Percentiles rank a stretch among this genome's conserved stretches.
Evolutionary conservation across 2,888 invertebrate species (phyloP).

Genomic region (Timandra comae): DNA sequence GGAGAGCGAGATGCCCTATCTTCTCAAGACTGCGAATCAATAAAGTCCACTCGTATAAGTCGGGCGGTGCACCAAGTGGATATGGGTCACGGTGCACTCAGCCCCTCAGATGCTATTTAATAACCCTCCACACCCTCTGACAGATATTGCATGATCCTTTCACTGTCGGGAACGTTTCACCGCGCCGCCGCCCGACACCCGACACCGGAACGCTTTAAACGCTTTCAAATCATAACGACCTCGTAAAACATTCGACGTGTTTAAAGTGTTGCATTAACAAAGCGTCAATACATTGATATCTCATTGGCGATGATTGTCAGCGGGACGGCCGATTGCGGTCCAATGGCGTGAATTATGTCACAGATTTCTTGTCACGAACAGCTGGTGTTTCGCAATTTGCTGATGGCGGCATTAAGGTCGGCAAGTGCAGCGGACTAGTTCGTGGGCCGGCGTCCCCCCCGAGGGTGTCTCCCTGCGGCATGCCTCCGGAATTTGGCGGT

Average conservation of each 20-base stretch:
- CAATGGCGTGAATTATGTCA: conserved; percentile 61
- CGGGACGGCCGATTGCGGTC: conserved; percentile 44
- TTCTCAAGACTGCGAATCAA: conserved; percentile 78
- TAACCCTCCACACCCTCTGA: conserved; percentile 53
- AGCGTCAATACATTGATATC: conserved; percentile 9
- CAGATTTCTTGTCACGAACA: conserved; percentile 66
- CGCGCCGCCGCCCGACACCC: conserved; percentile 21
- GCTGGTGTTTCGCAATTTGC: conserved; percentile 73
- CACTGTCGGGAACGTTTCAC: conserved; percentile 29
- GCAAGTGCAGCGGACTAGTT: conserved; percentile 58
- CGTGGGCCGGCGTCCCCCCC: conserved; percentile 25
- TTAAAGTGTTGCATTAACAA: conserved; percentile 20
- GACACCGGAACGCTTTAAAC: conserved; percentile 36
- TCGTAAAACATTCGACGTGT: conserved; percentile 29
- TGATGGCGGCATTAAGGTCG: conserved; percentile 72
- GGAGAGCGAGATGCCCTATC: conserved; percentile 55
- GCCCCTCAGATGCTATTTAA: conserved; percentile 61
- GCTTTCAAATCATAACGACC: conserved; percentile 34
- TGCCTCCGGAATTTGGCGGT: conserved; percentile 67
- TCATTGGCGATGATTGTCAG: conserved; percentile 44
- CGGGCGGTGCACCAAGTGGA: conserved; percentile 65
- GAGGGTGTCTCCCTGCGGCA: conserved; percentile 42
- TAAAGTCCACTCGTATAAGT: conserved; percentile 75
- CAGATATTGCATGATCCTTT: conserved; percentile 57
- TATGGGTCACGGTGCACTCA: conserved; percentile 73